Conservation (phyloP, 2,113 vertebrate species). For the Alosa alosa region DNA sequence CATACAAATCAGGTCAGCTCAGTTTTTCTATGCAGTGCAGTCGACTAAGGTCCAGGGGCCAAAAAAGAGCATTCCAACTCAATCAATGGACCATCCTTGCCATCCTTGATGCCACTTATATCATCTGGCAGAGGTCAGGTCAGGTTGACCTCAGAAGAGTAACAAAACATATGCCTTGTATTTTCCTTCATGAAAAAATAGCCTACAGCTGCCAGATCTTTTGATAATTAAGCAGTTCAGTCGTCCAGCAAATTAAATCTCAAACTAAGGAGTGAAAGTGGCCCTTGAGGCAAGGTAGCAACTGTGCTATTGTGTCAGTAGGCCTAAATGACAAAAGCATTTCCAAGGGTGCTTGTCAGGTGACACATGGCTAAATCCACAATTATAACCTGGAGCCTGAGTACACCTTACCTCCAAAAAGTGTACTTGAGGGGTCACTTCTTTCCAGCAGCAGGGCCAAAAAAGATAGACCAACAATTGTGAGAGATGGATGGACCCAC, state of each 20-base stretch:
- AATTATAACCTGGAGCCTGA: not conserved
- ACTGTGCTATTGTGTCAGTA: not conserved
- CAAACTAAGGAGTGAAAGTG: rapidly evolving
- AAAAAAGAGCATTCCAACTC: not conserved
- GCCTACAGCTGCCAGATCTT: not conserved
- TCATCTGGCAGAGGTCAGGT: not conserved
- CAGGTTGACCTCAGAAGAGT: not conserved
- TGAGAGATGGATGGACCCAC: not conserved
- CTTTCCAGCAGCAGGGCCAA: not conserved
- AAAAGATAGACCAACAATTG: not conserved
- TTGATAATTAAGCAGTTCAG: not conserved
- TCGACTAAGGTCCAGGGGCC: not conserved
- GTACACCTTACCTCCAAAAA: not conserved
- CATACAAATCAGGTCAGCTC: not conserved
- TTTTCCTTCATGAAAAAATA: no score
- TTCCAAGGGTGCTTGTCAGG: not conserved
- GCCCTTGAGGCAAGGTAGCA: not conserved
- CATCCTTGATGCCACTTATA: not conserved
- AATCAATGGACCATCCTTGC: not conserved
- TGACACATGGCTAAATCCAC: not conserved
- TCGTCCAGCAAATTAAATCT: not conserved
- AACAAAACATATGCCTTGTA: not conserved
- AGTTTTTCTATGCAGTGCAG: not conserved
- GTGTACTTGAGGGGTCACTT: not conserved
- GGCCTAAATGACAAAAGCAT: not conserved